Percentiles rank a stretch among this genome's conserved stretches.
These are phyloP conservation scores for Thalpophila matura DNA, from an alignment of 2,888 invertebrate genomes.

Conservation along the genomic window DNA sequence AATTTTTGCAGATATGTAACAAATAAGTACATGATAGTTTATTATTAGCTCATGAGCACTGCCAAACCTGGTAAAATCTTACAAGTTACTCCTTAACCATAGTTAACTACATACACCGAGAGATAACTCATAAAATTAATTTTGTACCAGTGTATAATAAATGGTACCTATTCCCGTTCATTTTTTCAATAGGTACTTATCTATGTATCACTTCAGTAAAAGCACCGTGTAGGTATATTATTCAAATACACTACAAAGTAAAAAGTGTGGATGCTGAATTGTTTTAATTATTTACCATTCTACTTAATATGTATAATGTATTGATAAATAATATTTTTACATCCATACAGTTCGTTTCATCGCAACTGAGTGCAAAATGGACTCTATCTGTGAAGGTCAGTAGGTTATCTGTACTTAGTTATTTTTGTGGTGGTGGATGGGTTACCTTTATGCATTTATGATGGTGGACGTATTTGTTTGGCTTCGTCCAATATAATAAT, in stretches of 20 bases:
- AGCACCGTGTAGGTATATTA: conserved; percentile 5
- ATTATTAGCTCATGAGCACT: conserved; percentile 18
- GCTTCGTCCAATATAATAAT: conserved; percentile 21
- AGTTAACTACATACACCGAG: neutral
- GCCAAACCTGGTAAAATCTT: neutral
- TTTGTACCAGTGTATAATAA: neutral
- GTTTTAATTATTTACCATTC: conserved; percentile 47
- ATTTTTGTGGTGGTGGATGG: conserved; percentile 70
- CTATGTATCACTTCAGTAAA: conserved; percentile 1
- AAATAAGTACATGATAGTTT: neutral
- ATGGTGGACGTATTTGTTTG: conserved; percentile 45
- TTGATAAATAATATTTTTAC: conserved; percentile 62
- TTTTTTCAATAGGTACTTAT: conserved; percentile 2
- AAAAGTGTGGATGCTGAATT: conserved; percentile 31
- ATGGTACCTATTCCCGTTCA: neutral
- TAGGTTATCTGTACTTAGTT: conserved; percentile 62
- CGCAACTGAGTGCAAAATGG: conserved; percentile 75
- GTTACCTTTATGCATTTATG: conserved; percentile 18
- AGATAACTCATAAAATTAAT: conserved; percentile 13
- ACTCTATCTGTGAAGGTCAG: conserved; percentile 78
- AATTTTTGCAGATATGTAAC: too few species aligned
- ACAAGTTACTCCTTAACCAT: neutral
- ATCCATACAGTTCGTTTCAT: conserved; percentile 75
- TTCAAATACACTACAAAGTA: conserved; percentile 15
- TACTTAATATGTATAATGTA: conserved; percentile 54